phyloP scores from a whole-genome alignment of 2,113 vertebrate genomes.

The Phylloscopus trochiloides region DNA sequence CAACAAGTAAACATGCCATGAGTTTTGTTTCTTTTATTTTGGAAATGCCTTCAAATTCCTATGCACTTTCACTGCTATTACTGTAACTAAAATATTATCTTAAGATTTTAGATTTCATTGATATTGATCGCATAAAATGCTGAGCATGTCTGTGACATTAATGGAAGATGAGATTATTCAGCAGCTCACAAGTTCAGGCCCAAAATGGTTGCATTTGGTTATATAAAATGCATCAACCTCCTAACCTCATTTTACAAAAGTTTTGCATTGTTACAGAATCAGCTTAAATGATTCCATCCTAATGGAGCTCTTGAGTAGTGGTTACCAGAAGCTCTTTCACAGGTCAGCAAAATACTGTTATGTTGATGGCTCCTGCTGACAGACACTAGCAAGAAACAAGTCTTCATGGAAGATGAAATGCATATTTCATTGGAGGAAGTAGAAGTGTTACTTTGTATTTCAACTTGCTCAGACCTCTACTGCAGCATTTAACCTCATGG shows the following conservation, averaged over 20 bases:
- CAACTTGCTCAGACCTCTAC: not conserved
- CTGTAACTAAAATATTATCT: slow-evolving; percentile 6
- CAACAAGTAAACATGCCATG: not conserved
- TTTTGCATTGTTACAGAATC: slow-evolving; percentile 41
- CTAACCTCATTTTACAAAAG: slow-evolving; percentile 46
- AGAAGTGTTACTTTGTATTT: slow-evolving; percentile 55
- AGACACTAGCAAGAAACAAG: slow-evolving; percentile 52
- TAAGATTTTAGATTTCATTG: not conserved
- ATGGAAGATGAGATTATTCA: slow-evolving; percentile 30
- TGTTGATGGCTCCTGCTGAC: slow-evolving; percentile 56
- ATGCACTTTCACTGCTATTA: not conserved
- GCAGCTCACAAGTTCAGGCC: slow-evolving; percentile 26
- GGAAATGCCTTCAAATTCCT: not conserved
- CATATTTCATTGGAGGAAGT: slow-evolving; percentile 57
- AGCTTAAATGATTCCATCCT: slow-evolving; percentile 51
- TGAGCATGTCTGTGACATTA: not conserved
- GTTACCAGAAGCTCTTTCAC: slow-evolving; percentile 67
- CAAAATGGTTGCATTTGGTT: slow-evolving; percentile 30
- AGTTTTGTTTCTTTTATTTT: not conserved
- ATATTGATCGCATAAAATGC: slow-evolving; percentile 27
- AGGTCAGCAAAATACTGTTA: slow-evolving; percentile 66
- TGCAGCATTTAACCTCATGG: slow-evolving; percentile 38
- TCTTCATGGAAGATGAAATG: slow-evolving; percentile 61
- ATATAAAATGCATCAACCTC: slow-evolving; percentile 55
- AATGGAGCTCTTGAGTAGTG: slow-evolving; percentile 53